Conservation (phyloP, 2,113 vertebrate species). For the Mus spicilegus region DNA sequence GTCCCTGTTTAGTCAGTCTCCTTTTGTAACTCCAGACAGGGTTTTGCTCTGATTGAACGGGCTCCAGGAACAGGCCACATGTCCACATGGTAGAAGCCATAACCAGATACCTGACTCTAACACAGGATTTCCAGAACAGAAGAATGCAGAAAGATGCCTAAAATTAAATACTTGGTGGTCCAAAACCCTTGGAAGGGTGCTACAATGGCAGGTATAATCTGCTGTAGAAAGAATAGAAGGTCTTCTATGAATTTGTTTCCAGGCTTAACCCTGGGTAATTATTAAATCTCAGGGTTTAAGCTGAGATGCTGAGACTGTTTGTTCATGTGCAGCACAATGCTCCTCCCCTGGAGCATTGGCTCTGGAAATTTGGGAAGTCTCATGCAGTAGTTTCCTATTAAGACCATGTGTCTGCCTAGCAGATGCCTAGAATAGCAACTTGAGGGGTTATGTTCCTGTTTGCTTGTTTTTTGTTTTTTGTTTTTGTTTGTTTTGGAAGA, state of each 20-base stretch:
- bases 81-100: neutral
- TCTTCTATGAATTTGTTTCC: neutral
- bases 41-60: neutral
- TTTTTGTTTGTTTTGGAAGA: neutral
- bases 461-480: neutral
- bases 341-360: neutral
- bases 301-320: neutral
- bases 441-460: neutral
- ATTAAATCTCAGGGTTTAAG: constrained; percentile 21
- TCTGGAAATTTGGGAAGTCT: constrained; percentile 9
- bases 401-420: neutral
- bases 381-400: neutral
- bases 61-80: neutral
- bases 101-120: neutral
- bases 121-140: neutral
- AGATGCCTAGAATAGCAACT: neutral
- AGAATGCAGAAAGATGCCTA: neutral
- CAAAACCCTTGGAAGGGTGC: neutral
- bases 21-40: neutral
- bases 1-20: no score
- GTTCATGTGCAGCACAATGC: neutral
- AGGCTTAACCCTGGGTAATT: neutral
- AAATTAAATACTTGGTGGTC: neutral
- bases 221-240: neutral
- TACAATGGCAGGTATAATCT: neutral